Conservation (phyloP, 2,888 invertebrate genomes). For the Lacanobia wlatinum region DNA sequence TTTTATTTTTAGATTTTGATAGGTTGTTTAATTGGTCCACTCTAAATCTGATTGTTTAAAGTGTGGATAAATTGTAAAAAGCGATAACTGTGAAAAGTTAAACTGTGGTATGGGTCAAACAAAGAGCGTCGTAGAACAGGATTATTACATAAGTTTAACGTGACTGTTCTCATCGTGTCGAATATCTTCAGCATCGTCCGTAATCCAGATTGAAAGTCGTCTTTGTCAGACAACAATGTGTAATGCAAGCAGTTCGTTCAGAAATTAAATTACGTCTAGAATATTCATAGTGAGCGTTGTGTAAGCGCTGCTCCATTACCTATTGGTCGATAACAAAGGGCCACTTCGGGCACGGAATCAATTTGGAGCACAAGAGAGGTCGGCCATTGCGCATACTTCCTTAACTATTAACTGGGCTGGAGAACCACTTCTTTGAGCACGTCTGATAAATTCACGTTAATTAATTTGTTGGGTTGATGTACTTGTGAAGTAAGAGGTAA, state of each 20-base stretch:
- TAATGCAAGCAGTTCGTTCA: conserved; percentile 45
- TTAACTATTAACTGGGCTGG: conserved; percentile 68
- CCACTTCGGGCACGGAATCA: conserved; percentile 68
- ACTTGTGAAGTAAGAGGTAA: conserved; percentile 17
- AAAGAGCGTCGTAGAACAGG: background rate
- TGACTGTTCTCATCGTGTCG: background rate
- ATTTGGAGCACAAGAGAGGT: conserved; percentile 72
- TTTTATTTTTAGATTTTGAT: conserved; percentile 48
- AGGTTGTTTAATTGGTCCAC: conserved; percentile 29
- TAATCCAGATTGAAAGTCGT: conserved; percentile 26
- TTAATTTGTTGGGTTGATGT: conserved; percentile 43
- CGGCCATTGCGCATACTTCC: conserved; percentile 70
- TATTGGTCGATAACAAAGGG: conserved; percentile 73
- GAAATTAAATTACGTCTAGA: conserved; percentile 70
- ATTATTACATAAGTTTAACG: background rate
- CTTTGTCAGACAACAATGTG: conserved; percentile 45
- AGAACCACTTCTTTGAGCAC: conserved; percentile 60
- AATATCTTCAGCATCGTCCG: conserved; percentile 9
- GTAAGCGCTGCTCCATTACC: conserved; percentile 71
- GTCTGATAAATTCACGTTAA: conserved; percentile 55
- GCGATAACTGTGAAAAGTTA: conserved; percentile 5
- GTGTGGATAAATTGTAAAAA: conserved; percentile 5
- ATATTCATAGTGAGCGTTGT: conserved; percentile 73
- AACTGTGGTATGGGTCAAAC: background rate
- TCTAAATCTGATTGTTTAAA: conserved; percentile 20